Base-by-base conservation (phyloP, 2,797 vertebrate species). In the Dendrocincla tyrannina region DNA sequence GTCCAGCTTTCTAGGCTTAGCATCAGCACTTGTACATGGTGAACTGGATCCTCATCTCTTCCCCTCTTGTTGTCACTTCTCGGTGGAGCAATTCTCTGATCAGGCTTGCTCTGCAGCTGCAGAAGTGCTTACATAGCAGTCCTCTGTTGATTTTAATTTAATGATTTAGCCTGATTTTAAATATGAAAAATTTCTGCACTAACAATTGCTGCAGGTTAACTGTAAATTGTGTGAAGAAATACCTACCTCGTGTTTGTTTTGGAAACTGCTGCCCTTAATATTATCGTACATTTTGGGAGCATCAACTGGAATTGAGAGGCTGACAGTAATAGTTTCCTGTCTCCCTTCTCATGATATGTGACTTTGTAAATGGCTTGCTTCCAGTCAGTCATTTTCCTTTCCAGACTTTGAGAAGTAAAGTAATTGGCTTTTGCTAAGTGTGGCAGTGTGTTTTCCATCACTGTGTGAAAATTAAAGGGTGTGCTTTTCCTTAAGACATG, bases 61-160 rank as follows among this genome's bases (percentile, higher is more conserved):
- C 52, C 80, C 23, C 62, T 88, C 52, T 44, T 24, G 23, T 67
- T 83, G 73, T 68, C 22, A 37, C 46, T 96, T 95, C 47, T 84
- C 59, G 85, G 67, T 66, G 42, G 80, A 92, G 91, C 25, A 84
- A 69, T 84, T 68, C 59, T 78, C 42, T 89, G 70, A 72, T 81
- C 55, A 82, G 50, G 47, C 80, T 86, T 66, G n/a, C 77, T 92
- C 30, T 86, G 80, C 86, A 82, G 91, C 76, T 95, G 89, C 70
- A 79, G 42, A 93, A 94, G 39, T 94, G 89, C 89, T 91, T 93
- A 50, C 25, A 5, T 58, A 85, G 86, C 84, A 82, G 35, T 85
- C 33, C 23, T 96, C 67, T 76, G 32, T 22, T 81, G 74, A 76
- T 87, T 82, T 87, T 50, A 60, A 62, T 92, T 75, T 68, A 37